A percentile compares a stretch with the other conserved stretches of the same genome.
Conservation (phyloP, 1,140 invertebrate species). For the Drepana arcuata region DNA sequence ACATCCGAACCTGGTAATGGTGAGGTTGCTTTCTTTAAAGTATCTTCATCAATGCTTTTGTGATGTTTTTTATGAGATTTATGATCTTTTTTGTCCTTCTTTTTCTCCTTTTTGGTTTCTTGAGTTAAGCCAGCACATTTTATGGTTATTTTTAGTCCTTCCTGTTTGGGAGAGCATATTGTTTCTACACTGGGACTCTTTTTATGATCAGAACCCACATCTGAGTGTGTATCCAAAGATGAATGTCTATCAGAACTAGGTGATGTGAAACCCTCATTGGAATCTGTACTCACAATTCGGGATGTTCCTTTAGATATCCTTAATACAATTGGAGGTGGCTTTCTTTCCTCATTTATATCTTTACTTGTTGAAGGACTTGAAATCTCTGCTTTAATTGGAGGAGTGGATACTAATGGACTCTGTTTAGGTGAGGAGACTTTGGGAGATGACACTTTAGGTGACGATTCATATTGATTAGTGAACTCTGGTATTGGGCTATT, state of each 20-base stretch:
- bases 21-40: slow-evolving; percentile 64
- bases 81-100: slow-evolving; percentile 61
- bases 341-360: slow-evolving; percentile 55
- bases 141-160: slow-evolving; percentile 66
- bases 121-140: slow-evolving; percentile 67
- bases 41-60: slow-evolving; percentile 47
- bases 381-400: slow-evolving; percentile 55
- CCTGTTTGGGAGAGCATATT: slow-evolving; percentile 64
- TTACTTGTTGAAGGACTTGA: slow-evolving; percentile 63
- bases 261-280: slow-evolving; percentile 72
- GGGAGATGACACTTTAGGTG: slow-evolving; percentile 21
- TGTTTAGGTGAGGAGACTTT: slow-evolving; percentile 50
- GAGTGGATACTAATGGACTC: slow-evolving; percentile 63
- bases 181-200: slow-evolving; percentile 56
- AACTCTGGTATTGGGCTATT: slow-evolving; percentile 66
- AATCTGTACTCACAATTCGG: slow-evolving; percentile 75
- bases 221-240: slow-evolving; percentile 56
- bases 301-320: slow-evolving; percentile 77
- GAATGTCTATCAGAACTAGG: slow-evolving; percentile 67
- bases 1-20: slow-evolving; percentile 66
- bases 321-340: slow-evolving; percentile 73
- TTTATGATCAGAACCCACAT: slow-evolving; percentile 52
- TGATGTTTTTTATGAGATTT: slow-evolving; percentile 54
- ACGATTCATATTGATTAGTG: slow-evolving; percentile 40
- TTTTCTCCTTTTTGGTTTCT: slow-evolving; percentile 70